Conservation (phyloP, 1,140 invertebrate species). For the Macrosteles quadrilineatus region DNA sequence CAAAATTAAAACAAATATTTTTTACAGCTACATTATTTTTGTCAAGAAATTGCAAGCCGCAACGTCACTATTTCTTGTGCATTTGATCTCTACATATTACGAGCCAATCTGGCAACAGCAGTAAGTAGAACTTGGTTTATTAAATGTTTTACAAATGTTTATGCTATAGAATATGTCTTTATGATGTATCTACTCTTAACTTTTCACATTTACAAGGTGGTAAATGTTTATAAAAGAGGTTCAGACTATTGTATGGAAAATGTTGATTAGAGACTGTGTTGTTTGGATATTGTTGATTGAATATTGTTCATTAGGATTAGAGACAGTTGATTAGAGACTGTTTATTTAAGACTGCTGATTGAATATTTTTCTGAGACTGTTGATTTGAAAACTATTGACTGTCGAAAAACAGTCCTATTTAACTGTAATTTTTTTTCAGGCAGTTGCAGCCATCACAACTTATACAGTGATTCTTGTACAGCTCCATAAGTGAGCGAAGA, state of each 20-base stretch:
- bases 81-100: not conserved
- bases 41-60: slow-evolving; percentile 5
- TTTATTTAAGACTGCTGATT: not conserved
- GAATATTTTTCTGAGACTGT: not conserved
- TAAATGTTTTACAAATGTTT: not conserved
- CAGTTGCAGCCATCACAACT: not conserved
- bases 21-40: slow-evolving; percentile 1
- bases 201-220: not conserved
- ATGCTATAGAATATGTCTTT: not conserved
- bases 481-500: not conserved
- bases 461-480: slow-evolving; percentile 6
- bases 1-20: not conserved
- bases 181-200: not conserved
- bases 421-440: too few species aligned
- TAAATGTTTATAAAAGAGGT: not conserved
- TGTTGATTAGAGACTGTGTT: not conserved
- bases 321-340: not conserved
- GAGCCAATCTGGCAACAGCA: not conserved
- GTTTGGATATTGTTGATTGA: not conserved
- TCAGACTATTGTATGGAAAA: not conserved
- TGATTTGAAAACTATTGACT: not conserved
- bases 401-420: too few species aligned
- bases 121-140: not conserved
- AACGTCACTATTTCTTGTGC: not conserved
- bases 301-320: not conserved